Conservation (phyloP, 2,888 invertebrate genomes). For the Piscicola geometra region DNA sequence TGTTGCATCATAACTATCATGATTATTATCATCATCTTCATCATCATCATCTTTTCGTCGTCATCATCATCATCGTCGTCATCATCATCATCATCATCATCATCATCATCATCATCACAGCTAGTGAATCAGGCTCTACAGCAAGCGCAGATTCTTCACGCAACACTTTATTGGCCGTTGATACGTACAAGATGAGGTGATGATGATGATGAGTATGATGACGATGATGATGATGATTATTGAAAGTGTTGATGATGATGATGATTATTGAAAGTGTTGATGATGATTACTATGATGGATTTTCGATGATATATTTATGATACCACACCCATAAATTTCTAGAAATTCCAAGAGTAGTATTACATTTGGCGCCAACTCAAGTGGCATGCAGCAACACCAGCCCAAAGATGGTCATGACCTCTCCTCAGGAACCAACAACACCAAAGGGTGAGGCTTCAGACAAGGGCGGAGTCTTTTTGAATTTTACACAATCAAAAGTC, state of each 20-base stretch:
- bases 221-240: background rate
- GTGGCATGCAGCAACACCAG: too few relatives aligned
- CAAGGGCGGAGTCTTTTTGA: too few relatives aligned
- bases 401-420: too few relatives aligned
- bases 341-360: too few relatives aligned
- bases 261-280: background rate
- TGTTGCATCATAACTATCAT: background rate
- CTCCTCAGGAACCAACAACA: too few relatives aligned
- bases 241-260: background rate
- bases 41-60: background rate
- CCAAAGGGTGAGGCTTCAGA: too few relatives aligned
- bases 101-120: constrained; percentile 44
- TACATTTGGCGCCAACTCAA: too few relatives aligned
- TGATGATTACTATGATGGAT: background rate
- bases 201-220: constrained; percentile 12
- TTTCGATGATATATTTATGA: too few relatives aligned
- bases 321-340: too few relatives aligned
- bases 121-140: constrained; percentile 44
- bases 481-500: too few relatives aligned
- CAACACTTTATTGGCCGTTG: constrained; percentile 74
- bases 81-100: background rate
- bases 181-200: constrained; percentile 35
- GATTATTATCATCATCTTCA: constrained; percentile 12
- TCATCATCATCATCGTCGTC: background rate
- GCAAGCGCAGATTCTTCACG: constrained; percentile 59